Base-by-base conservation (phyloP, 2,888 invertebrate species). In the Idaea dimidiata region DNA sequence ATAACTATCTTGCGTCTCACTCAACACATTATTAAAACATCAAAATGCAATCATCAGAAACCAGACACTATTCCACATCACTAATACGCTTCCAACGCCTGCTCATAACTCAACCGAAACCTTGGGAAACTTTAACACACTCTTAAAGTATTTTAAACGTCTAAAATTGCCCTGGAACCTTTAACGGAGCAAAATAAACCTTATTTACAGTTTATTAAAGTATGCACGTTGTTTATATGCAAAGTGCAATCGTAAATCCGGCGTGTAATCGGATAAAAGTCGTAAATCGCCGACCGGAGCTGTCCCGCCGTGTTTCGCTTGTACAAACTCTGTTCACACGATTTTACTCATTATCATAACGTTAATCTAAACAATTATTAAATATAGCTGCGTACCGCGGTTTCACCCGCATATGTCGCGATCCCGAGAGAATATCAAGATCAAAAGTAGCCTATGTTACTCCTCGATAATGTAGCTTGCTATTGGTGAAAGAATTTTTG, bases 261-360 rank as follows among this genome's bases (percentile, higher is more conserved):
- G 66, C 61, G 63, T 63, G 74, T 79, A 77, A 77, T 80, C 75
- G 73, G 78, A 75, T 77, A 73, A 65, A 71, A 67, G 69, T 66
- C 63, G 78, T 82, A 81, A 80, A 82, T 82, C 66, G 64, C 73
- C 65, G 64, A 60, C 59, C n/a, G 55, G 63, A 64, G 59, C 61
- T 63, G 62, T 18, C 56, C 57, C 62, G 82, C 77, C 81, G 82
- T 85, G 71, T 69, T 77, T 73, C 62, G 74, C 74, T 75, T 75
- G 77, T 80, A 79, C 74, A 78, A 77, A 78, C 76, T 77, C 71
- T 74, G 83, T 86, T 88, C 86, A 83, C 88, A 88, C 84, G 83
- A 74, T 69, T 76, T 75, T 68, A 68, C 76, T 77, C 76, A 79
- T 81, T 83, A 81, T 81, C 79, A 71, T 72, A 72, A 72, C 72